These are phyloP conservation scores for Sympetrum striolatum DNA, from an alignment of 2,888 invertebrate genomes.

Conservation along the genomic window DNA sequence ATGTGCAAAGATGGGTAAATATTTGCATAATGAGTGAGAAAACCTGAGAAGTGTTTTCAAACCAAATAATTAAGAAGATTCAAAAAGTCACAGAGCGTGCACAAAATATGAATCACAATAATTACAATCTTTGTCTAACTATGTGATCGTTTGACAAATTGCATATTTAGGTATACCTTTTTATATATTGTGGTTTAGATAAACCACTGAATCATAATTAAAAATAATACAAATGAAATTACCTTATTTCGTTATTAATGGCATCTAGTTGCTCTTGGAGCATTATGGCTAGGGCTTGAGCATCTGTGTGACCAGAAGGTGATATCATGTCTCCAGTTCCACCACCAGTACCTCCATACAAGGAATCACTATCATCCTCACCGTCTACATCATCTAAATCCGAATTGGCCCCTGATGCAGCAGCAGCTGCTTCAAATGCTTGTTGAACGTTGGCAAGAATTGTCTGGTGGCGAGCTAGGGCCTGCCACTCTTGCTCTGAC, in stretches of 20 bases:
- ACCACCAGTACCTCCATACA: conserved; percentile 64
- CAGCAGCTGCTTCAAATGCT: conserved; percentile 86
- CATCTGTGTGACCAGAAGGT: conserved; percentile 79
- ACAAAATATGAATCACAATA: too few relatives aligned
- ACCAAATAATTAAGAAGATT: too few relatives aligned
- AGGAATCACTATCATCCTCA: conserved; percentile 76
- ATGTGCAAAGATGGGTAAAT: too few relatives aligned
- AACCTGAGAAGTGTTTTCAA: too few relatives aligned
- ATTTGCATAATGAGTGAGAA: too few relatives aligned
- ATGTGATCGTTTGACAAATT: too few relatives aligned
- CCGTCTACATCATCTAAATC: conserved; percentile 25
- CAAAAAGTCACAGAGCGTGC: too few relatives aligned
- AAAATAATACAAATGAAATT: background rate
- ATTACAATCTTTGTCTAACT: too few relatives aligned
- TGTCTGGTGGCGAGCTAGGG: conserved; percentile 84
- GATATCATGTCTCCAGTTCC: conserved; percentile 72
- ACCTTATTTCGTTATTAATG: conserved; percentile 97
- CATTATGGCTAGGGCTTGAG: conserved; percentile 97
- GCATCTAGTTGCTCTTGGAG: conserved; percentile 99
- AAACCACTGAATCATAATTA: background rate
- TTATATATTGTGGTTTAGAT: too few relatives aligned
- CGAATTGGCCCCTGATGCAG: conserved; percentile 49
- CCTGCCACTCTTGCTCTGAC: conserved; percentile 86
- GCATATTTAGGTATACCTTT: too few relatives aligned
- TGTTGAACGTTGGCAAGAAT: conserved; percentile 91